Base-by-base conservation (phyloP, 2,888 invertebrate genomes). In the Bimastos eiseni region DNA sequence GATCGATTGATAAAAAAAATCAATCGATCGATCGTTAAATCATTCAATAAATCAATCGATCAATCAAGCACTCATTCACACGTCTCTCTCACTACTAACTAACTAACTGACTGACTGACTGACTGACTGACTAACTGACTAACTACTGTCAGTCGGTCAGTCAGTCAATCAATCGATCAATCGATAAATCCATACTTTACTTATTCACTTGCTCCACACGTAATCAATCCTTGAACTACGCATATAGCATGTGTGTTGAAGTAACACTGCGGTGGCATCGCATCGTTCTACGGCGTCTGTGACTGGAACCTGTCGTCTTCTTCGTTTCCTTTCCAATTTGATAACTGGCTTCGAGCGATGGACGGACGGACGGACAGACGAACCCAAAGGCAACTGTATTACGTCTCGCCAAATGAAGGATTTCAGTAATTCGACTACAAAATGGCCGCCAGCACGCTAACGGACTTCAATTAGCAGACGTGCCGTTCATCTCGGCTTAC, bases 351-450 rank as follows among this genome's bases (percentile, higher is more conserved):
- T 70, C 70, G 11, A 70, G 70, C 30, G 70, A 70, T 70, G 70
- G 30, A 70, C 70, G 70, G 55, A 49, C 49, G n/a, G 41, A 41
- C 41, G 49, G 44, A 49, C 70, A n/a, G 70, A 70, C 70, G 70
- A 36, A 34, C 36, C 86, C 86, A 34, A 30, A 36, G 86, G 86
- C 86, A 33, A 86, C 86, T 19, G 37, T 36, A 86, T 86, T 86
- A 36, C 86, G 8, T 86, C 86, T 86, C 86, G 86, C 86, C 86
- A 86, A 86, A 86, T 86, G 86, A 86, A 86, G 86, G 86, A 86
- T 86, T 86, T 86, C 86, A 17, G 86, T 86, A 86, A 86, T 86
- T 86, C 37, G 86, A 86, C 86, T 86, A 86, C 86, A 86, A 86
- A 86, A 37, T 86, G 86, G 34, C 86, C 86, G 86, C 86, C 34